Conservation (phyloP, 2,113 vertebrate genomes). For the Spheniscus mendiculus region DNA sequence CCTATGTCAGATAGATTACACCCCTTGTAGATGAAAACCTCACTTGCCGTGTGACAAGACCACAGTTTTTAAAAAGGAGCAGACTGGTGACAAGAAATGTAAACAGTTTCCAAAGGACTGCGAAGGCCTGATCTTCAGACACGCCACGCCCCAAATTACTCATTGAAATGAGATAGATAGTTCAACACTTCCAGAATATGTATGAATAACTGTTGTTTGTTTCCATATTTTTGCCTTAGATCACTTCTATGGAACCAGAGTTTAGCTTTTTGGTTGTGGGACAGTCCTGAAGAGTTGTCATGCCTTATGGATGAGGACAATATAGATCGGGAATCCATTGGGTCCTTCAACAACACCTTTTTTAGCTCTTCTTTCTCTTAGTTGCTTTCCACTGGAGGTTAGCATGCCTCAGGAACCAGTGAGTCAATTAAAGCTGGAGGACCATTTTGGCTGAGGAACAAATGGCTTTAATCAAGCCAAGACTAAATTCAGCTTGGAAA, state of each 20-base stretch:
- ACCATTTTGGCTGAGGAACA: background rate
- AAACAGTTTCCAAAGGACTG: background rate
- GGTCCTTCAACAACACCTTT: background rate
- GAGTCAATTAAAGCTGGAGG: background rate
- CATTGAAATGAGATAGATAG: background rate
- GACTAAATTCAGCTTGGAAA: background rate
- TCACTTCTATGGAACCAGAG: background rate
- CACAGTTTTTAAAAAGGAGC: background rate
- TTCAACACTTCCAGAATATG: background rate
- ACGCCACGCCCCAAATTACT: background rate
- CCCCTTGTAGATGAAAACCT: too few species aligned
- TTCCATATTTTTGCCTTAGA: background rate
- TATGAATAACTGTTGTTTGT: background rate
- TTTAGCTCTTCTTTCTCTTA: background rate
- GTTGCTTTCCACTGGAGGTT: background rate
- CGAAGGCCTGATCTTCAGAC: background rate
- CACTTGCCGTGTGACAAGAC: too few species aligned
- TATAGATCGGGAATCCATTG: background rate
- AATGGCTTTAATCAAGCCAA: background rate
- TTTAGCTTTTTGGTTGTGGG: background rate
- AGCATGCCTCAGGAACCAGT: background rate
- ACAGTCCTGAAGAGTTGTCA: background rate
- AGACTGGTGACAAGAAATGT: background rate
- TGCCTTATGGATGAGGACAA: background rate
- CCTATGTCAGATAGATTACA: constrained; percentile 10